A percentile compares a stretch with the other conserved stretches of the same genome.
Evolutionary conservation across 1,140 invertebrate genomes (phyloP).

Genomic region (Pogonomyrmex barbatus): DNA sequence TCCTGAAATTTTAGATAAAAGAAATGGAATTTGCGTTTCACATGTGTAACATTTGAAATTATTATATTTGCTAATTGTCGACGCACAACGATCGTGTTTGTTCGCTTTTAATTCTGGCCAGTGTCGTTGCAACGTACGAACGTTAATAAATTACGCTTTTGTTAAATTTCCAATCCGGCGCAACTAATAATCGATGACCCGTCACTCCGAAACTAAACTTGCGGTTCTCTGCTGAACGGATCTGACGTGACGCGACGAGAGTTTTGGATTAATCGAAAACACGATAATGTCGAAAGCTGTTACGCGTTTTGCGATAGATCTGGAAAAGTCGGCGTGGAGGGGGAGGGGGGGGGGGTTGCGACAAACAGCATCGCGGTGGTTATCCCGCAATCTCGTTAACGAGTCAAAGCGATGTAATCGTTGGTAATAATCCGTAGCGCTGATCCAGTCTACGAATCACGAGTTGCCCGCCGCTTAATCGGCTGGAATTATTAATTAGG

Average conservation of each 20-base stretch:
- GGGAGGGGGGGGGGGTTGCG: too few relatives aligned
- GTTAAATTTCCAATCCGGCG: constrained; percentile 22
- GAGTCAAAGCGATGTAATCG: constrained; percentile 52
- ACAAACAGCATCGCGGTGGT: constrained; percentile 25
- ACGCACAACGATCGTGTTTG: neutral
- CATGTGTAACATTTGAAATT: neutral
- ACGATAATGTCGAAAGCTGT: constrained; percentile 22
- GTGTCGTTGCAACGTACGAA: neutral
- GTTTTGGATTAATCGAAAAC: constrained; percentile 26
- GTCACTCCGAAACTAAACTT: constrained; percentile 13
- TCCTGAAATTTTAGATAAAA: neutral
- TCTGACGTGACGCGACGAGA: neutral
- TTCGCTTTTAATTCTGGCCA: constrained; percentile 22
- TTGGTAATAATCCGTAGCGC: constrained; percentile 5
- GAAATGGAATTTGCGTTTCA: constrained; percentile 3
- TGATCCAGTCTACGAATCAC: constrained; percentile 49
- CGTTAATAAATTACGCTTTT: constrained; percentile 32
- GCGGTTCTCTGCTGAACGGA: neutral
- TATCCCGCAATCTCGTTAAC: constrained; percentile 25
- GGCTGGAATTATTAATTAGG: constrained; percentile 67
- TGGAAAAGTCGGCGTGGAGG: neutral
- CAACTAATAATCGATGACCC: constrained; percentile 26
- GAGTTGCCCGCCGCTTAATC: constrained; percentile 58
- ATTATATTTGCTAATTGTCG: constrained; percentile 22
- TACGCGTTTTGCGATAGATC: neutral